phyloP scores from a whole-genome alignment of 2,797 vertebrate species.

The Naso thynnoides region DNA sequence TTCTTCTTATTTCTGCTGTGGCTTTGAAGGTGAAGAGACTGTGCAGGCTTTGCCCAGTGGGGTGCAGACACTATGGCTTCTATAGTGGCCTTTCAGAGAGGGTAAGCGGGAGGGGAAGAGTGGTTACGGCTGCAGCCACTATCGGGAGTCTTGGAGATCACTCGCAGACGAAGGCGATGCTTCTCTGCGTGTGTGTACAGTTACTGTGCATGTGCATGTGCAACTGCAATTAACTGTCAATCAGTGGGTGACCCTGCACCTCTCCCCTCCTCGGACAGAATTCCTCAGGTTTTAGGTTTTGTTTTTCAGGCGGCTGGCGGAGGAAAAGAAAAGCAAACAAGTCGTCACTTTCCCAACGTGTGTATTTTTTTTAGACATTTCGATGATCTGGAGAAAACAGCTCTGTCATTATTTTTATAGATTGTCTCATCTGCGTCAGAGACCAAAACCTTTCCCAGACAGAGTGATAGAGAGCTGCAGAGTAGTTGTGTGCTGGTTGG shows the following conservation, averaged over 20 bases:
- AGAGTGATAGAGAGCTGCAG: slow-evolving; percentile 10
- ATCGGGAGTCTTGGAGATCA: slow-evolving; percentile 55
- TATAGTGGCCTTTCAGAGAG: slow-evolving; percentile 58
- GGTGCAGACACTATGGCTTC: slow-evolving; percentile 62
- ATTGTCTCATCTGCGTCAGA: slow-evolving; percentile 19
- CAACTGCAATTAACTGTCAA: slow-evolving; percentile 75
- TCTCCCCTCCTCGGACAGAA: slow-evolving; percentile 57
- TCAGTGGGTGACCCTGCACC: slow-evolving; percentile 70
- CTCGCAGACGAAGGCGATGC: slow-evolving; percentile 55
- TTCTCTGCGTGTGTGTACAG: slow-evolving; percentile 45
- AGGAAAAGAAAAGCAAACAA: slow-evolving; percentile 69
- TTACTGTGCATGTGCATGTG: not conserved
- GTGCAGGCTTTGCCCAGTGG: slow-evolving; percentile 55
- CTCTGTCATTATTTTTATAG: slow-evolving; percentile 33
- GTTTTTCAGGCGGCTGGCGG: slow-evolving; percentile 58
- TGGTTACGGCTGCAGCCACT: slow-evolving; percentile 35
- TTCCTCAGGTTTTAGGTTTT: slow-evolving; percentile 76
- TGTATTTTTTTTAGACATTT: slow-evolving; percentile 21
- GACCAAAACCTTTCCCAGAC: slow-evolving; percentile 23
- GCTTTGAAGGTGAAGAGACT: slow-evolving; percentile 61
- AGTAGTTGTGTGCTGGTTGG: slow-evolving; percentile 18
- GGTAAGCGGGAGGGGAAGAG: slow-evolving; percentile 22
- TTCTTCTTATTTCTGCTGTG: slow-evolving; percentile 27
- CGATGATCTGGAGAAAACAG: slow-evolving; percentile 3
- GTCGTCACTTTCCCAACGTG: slow-evolving; percentile 46